These are phyloP conservation scores for Hybognathus amarus DNA, from an alignment of 2,797 vertebrate species.

Conservation along the genomic window DNA sequence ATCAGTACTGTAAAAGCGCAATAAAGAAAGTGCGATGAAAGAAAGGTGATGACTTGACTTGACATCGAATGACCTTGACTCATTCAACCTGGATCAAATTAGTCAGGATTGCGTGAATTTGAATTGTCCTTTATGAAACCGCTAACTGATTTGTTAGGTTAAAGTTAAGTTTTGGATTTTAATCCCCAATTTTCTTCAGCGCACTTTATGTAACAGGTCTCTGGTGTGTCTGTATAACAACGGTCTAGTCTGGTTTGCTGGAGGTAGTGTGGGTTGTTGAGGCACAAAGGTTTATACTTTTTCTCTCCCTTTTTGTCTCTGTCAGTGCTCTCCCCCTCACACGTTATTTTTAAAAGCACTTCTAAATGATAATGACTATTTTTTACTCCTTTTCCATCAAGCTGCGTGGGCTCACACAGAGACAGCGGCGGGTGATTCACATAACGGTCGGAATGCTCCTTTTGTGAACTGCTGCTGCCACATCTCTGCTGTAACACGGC, in stretches of 20 bases:
- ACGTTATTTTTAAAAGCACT: slow-evolving; percentile 65
- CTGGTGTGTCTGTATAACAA: neutral
- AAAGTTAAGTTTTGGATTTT: neutral
- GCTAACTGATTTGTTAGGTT: neutral
- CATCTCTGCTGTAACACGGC: slow-evolving; percentile 42
- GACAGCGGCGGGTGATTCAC: slow-evolving; percentile 74
- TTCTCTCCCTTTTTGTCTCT: slow-evolving; percentile 49
- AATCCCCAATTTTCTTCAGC: neutral
- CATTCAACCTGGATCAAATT: no score
- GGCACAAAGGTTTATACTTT: slow-evolving; percentile 56
- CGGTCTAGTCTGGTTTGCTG: slow-evolving; percentile 59
- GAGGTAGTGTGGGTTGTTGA: slow-evolving; percentile 60
- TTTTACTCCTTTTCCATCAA: slow-evolving; percentile 71
- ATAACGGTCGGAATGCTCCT: slow-evolving; percentile 63
- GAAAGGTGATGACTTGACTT: no score
- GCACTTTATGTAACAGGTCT: neutral
- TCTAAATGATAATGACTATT: slow-evolving; percentile 75
- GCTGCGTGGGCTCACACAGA: slow-evolving; percentile 69
- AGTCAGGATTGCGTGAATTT: no score
- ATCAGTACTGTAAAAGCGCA: no score
- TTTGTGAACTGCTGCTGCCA: slow-evolving; percentile 64
- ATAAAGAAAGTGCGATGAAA: no score
- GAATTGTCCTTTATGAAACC: neutral
- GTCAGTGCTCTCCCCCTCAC: slow-evolving; percentile 56
- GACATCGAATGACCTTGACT: no score